phyloP scores from a whole-genome alignment of 2,113 vertebrate species.

The Strix aluco region DNA sequence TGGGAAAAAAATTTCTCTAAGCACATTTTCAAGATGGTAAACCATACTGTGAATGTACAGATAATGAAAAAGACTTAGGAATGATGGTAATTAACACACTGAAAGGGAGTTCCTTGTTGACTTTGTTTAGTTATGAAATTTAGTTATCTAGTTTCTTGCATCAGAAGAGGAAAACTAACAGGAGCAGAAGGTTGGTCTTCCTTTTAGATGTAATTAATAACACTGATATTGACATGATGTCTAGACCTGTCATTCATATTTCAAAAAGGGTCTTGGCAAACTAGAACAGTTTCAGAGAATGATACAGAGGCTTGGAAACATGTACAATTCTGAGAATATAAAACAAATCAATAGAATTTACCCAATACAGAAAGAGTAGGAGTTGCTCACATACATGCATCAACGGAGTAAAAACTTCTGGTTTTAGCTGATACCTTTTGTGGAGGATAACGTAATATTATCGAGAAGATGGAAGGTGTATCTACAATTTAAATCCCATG shows the following conservation, averaged over 20 bases:
- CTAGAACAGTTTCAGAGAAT: background rate
- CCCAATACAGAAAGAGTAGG: background rate
- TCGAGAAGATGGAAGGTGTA: background rate
- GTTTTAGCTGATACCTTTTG: background rate
- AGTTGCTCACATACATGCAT: background rate
- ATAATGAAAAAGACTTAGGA: background rate
- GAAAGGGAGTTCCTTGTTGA: background rate
- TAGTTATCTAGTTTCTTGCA: background rate
- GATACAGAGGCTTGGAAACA: background rate
- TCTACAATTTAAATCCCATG: background rate
- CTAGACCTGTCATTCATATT: background rate
- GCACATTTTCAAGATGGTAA: background rate
- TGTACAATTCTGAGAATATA: background rate
- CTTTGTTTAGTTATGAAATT: background rate
- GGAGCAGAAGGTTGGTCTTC: background rate
- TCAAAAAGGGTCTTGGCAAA: background rate
- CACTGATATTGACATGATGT: background rate
- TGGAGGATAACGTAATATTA: background rate
- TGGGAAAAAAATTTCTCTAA: background rate
- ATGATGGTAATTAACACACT: background rate
- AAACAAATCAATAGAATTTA: background rate
- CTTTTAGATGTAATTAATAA: background rate
- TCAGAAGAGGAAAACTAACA: background rate
- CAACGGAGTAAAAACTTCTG: background rate
- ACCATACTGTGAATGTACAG: background rate